Evolutionary conservation across 1,140 invertebrate species (phyloP).

Genomic region (Drosophila ficusphila): DNA sequence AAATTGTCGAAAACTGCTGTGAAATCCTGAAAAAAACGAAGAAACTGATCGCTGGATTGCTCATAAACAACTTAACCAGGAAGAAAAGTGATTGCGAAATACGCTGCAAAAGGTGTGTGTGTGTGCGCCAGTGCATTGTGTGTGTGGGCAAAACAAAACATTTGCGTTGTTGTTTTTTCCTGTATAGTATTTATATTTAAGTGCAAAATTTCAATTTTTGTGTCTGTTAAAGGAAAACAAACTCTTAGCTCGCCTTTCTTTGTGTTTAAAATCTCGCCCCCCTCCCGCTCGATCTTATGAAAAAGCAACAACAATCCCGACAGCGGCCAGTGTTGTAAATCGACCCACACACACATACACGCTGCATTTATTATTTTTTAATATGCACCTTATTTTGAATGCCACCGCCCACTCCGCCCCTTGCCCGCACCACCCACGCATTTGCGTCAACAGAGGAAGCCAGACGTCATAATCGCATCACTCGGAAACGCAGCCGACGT

Average conservation of each 20-base stretch:
- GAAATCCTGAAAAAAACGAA: not conserved
- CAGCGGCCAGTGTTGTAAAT: conserved; percentile 58
- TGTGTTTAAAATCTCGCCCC: conserved; percentile 6
- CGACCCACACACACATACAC: conserved; percentile 31
- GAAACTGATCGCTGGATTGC: not conserved
- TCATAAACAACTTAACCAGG: conserved; percentile 9
- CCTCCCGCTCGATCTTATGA: not conserved
- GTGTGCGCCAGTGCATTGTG: not conserved
- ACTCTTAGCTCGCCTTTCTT: conserved; percentile 27
- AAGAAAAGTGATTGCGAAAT: conserved; percentile 74
- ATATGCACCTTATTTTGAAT: conserved; percentile 55
- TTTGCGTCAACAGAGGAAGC: conserved; percentile 33
- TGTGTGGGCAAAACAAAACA: conserved; percentile 9
- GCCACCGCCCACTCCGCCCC: conserved; percentile 17
- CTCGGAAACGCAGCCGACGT: conserved; percentile 19
- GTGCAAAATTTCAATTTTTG: not conserved
- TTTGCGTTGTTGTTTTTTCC: conserved; percentile 5
- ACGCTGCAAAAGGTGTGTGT: conserved; percentile 26
- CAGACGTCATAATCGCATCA: conserved; percentile 54
- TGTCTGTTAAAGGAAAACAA: not conserved
- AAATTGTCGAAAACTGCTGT: not conserved
- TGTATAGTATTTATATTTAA: not conserved
- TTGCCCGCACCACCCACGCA: conserved; percentile 12
- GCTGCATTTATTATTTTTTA: conserved; percentile 48
- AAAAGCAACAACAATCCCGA: conserved; percentile 53